phyloP scores from a whole-genome alignment of 2,888 invertebrate genomes.

The Cantharis rustica region DNA sequence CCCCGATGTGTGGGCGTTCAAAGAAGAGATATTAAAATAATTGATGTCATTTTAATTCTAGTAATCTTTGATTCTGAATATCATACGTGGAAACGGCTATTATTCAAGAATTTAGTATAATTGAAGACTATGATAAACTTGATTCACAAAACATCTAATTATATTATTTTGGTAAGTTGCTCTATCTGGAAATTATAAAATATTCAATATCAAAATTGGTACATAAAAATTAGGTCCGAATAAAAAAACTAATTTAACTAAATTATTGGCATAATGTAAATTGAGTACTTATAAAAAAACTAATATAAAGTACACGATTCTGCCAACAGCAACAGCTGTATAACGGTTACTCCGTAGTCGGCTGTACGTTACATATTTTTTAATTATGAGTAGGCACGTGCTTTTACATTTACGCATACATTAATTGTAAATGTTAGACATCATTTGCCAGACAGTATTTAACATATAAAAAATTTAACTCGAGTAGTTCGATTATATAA shows the following conservation, averaged over 20 bases:
- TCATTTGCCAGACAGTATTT: not conserved
- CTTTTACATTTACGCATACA: not conserved
- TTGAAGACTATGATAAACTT: conserved; percentile 34
- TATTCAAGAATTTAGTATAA: conserved; percentile 36
- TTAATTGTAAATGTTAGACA: not conserved
- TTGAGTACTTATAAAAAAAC: not conserved
- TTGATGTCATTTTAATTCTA: conserved; percentile 43
- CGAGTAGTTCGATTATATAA: not conserved
- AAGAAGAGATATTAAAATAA: conserved; percentile 38
- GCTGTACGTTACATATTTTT: not conserved
- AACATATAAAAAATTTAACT: not conserved
- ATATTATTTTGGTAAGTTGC: conserved; percentile 28
- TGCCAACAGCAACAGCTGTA: not conserved
- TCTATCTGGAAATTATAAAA: conserved; percentile 17
- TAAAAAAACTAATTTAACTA: not conserved
- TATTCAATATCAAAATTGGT: not conserved
- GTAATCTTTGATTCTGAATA: conserved; percentile 37
- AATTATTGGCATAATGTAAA: not conserved
- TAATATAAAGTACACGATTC: not conserved
- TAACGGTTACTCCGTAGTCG: not conserved
- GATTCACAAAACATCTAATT: conserved; percentile 32
- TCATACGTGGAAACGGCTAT: conserved; percentile 30
- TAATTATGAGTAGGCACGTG: not conserved
- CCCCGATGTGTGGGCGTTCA: conserved; percentile 31
- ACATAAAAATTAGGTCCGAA: not conserved